Conservation (phyloP, 2,888 invertebrate species). For the Phragmatobia fuliginosa region DNA sequence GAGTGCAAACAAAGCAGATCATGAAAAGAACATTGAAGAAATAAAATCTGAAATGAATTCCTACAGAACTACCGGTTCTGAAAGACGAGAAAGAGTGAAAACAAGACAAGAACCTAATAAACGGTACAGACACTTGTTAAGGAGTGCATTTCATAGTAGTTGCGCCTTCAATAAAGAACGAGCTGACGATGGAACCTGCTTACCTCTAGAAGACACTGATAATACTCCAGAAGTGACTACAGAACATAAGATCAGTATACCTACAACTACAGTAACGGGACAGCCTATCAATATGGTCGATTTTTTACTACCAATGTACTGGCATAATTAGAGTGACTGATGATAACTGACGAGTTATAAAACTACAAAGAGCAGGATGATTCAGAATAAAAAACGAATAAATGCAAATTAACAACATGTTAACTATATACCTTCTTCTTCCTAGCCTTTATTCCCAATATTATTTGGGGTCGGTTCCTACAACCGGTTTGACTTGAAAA, state of each 20-base stretch:
- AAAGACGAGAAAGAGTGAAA: background rate
- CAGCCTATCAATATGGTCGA: background rate
- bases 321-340: too few species aligned
- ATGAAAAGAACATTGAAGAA: background rate
- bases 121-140: background rate
- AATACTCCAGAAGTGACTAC: constrained; percentile 22
- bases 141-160: constrained; percentile 12
- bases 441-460: too few species aligned
- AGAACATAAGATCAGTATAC: background rate
- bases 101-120: background rate
- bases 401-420: too few species aligned
- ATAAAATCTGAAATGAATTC: background rate
- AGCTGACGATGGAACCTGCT: constrained; percentile 28
- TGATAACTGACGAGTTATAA: too few species aligned
- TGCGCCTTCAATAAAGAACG: constrained; percentile 14
- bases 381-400: too few species aligned
- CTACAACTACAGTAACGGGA: background rate
- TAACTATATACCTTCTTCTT: too few species aligned
- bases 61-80: background rate
- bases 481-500: too few species aligned
- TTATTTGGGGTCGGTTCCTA: too few species aligned
- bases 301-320: too few species aligned
- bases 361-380: too few species aligned
- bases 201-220: constrained; percentile 19
- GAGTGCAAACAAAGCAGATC: background rate